Conservation (phyloP, 2,888 invertebrate species). For the Diaprepes abbreviatus region DNA sequence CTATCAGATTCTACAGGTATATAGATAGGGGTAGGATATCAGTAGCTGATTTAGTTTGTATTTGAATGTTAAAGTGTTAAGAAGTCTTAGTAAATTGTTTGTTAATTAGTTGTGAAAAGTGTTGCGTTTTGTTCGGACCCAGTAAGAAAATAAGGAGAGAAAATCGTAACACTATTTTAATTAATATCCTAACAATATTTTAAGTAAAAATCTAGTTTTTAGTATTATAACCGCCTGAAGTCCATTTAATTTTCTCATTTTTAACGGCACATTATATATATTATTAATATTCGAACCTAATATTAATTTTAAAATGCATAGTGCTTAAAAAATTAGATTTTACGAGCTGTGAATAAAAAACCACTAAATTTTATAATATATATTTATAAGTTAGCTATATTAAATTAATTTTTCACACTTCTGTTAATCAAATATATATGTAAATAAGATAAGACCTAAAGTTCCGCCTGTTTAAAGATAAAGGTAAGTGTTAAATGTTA, state of each 20-base stretch:
- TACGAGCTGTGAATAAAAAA: conserved; percentile 3
- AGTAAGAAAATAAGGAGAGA: too few species aligned
- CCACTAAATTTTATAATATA: neutral
- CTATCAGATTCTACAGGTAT: too few species aligned
- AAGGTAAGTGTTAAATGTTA: conserved; percentile 14
- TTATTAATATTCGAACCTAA: neutral
- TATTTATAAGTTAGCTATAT: neutral
- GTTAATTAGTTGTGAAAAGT: too few species aligned
- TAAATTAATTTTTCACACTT: conserved; percentile 25
- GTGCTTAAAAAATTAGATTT: neutral
- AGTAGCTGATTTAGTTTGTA: too few species aligned
- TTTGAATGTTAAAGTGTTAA: too few species aligned
- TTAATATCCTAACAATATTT: too few species aligned
- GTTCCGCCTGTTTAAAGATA: conserved; percentile 20
- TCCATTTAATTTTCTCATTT: neutral
- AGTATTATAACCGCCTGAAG: neutral
- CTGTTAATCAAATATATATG: conserved; percentile 22
- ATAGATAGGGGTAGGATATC: too few species aligned
- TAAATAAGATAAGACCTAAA: conserved; percentile 4
- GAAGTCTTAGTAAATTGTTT: too few species aligned
- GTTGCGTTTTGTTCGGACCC: too few species aligned
- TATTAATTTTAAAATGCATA: conserved; percentile 9
- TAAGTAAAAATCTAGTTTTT: too few species aligned
- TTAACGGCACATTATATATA: neutral
- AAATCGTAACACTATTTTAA: too few species aligned